phyloP scores from a whole-genome alignment of 2,797 vertebrate genomes.

The Pygocentrus nattereri region DNA sequence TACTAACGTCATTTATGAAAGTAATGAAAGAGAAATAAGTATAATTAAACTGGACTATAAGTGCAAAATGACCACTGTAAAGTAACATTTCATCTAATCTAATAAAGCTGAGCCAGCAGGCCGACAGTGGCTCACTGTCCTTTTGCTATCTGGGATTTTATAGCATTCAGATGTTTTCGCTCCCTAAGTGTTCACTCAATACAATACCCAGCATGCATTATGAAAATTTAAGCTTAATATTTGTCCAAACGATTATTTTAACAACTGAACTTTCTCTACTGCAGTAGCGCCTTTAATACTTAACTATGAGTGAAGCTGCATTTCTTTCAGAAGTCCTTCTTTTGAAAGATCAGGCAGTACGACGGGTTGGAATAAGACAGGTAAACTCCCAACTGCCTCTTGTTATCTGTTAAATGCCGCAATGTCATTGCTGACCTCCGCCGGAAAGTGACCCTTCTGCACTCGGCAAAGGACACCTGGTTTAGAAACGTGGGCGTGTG shows the following conservation, averaged over 20 bases:
- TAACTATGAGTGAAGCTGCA: neutral
- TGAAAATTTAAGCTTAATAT: no score
- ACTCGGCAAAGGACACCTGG: conserved; percentile 17
- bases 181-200: no score
- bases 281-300: neutral
- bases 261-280: conserved; percentile 16
- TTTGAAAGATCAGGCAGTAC: neutral
- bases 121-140: no score
- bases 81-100: no score
- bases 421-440: neutral
- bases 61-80: no score
- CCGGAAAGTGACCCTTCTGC: conserved; percentile 29
- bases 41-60: no score
- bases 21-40: no score
- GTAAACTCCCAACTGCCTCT: neutral
- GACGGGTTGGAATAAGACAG: neutral
- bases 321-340: neutral
- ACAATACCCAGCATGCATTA: no score
- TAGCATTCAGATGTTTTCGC: no score
- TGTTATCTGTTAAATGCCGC: neutral
- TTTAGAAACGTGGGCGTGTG: conserved; percentile 13
- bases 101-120: no score
- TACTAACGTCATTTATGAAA: no score
- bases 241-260: neutral
- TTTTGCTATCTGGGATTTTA: no score